These are phyloP conservation scores for Leptopilina boulardi DNA, from an alignment of 1,140 invertebrate species.

Conservation along the genomic window DNA sequence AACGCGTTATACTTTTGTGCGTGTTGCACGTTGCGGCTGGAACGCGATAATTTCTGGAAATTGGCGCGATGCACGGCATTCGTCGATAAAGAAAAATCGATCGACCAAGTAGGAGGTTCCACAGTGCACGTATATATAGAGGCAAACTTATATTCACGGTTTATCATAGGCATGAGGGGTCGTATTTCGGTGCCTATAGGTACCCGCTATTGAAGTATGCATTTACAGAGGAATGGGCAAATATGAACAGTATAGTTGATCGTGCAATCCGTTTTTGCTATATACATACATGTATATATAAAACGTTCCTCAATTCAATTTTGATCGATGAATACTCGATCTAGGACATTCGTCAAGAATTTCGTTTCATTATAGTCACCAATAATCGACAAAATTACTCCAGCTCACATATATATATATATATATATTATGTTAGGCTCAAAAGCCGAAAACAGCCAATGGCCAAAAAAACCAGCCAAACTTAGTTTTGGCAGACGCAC, in stretches of 20 bases:
- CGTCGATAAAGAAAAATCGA: constrained; percentile 64
- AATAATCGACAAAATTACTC: neutral
- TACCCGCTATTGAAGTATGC: constrained; percentile 54
- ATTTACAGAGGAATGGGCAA: constrained; percentile 68
- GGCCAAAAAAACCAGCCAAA: too few relatives aligned
- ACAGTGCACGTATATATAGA: constrained; percentile 29
- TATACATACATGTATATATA: too few relatives aligned
- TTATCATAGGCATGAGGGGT: constrained; percentile 15
- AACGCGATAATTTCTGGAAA: constrained; percentile 71
- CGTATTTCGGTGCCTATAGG: constrained; percentile 31
- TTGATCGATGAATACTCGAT: neutral
- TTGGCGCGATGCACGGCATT: constrained; percentile 68
- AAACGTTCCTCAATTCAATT: constrained; percentile 37
- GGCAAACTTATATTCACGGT: constrained; percentile 1
- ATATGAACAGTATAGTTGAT: constrained; percentile 43
- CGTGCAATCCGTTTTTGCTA: neutral
- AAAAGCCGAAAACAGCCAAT: too few relatives aligned
- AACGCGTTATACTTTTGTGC: constrained; percentile 49
- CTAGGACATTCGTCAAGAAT: neutral
- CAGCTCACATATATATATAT: too few relatives aligned
- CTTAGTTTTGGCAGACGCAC: too few relatives aligned
- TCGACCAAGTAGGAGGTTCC: constrained; percentile 43
- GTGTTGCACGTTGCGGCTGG: constrained; percentile 53
- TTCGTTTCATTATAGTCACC: neutral
- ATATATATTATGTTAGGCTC: too few relatives aligned